These are phyloP conservation scores for Aphyosemion australe DNA, from an alignment of 2,113 vertebrate genomes.

Conservation along the genomic window DNA sequence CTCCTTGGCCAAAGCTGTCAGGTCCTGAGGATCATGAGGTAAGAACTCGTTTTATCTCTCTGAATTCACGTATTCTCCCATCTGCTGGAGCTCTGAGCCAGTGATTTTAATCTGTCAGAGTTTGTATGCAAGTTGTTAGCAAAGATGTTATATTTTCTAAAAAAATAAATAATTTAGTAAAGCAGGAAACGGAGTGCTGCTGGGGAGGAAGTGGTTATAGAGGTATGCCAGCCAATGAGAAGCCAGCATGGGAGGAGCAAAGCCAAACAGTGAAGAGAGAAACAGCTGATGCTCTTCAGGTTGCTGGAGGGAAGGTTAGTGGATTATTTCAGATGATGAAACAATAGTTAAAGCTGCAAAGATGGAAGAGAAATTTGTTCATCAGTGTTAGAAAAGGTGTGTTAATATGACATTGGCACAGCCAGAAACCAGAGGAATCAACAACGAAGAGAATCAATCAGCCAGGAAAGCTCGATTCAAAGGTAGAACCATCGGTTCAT, in stretches of 20 bases:
- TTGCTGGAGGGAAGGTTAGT: slow-evolving; percentile 59
- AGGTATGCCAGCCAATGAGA: slow-evolving; percentile 58
- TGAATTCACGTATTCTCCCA: neutral
- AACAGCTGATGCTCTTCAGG: slow-evolving; percentile 39
- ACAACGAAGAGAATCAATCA: slow-evolving; percentile 36
- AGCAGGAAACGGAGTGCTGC: slow-evolving; percentile 55
- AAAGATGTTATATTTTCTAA: slow-evolving; percentile 3
- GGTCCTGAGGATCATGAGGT: slow-evolving; percentile 81
- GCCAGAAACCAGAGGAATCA: slow-evolving; percentile 34
- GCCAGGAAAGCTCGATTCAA: slow-evolving; percentile 25
- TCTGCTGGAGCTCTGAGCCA: neutral
- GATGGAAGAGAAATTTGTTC: slow-evolving; percentile 35
- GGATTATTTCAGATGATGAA: slow-evolving; percentile 43
- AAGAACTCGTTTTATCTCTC: neutral
- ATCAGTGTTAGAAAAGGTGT: slow-evolving; percentile 32
- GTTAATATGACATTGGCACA: slow-evolving; percentile 28
- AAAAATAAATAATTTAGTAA: slow-evolving; percentile 2
- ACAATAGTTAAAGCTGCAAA: slow-evolving; percentile 48
- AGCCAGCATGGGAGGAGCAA: slow-evolving; percentile 44
- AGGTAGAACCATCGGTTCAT: slow-evolving; percentile 4
- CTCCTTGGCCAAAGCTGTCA: slow-evolving; percentile 95
- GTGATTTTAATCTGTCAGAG: neutral
- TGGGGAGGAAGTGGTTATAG: slow-evolving; percentile 52
- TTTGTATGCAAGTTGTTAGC: neutral
- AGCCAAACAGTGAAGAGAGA: slow-evolving; percentile 33